Percentiles rank a stretch among this genome's conserved stretches.
phyloP scores from a whole-genome alignment of 2,113 vertebrate species.

The mouse (Mus musculus) region DNA sequence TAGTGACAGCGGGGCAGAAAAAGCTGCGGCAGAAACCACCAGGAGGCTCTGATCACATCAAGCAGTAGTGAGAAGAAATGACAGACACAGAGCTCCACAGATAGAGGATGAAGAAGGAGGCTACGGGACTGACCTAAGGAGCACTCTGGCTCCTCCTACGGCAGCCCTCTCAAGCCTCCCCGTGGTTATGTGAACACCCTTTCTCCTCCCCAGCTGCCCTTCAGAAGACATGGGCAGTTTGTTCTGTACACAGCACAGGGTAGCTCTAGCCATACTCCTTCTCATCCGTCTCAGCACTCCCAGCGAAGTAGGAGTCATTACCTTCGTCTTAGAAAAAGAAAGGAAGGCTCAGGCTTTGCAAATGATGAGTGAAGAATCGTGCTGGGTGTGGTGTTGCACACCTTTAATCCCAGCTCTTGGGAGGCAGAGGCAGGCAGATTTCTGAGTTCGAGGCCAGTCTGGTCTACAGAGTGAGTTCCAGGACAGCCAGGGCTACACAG shows the following conservation, averaged over 20 bases:
- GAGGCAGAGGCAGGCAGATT: too few species aligned
- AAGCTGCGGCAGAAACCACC: background rate
- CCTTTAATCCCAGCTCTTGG: too few species aligned
- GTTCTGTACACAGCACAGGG: background rate
- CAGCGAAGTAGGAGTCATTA: background rate
- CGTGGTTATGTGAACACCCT: accelerated
- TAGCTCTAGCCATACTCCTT: background rate
- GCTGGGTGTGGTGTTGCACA: too few species aligned
- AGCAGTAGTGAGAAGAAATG: background rate
- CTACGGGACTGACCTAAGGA: accelerated
- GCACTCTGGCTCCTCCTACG: too few species aligned
- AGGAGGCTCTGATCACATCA: too few species aligned
- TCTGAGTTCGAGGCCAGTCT: too few species aligned
- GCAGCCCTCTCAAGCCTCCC: background rate
- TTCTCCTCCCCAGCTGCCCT: background rate
- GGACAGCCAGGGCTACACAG: too few species aligned
- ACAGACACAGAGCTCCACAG: background rate
- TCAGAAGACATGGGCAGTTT: accelerated
- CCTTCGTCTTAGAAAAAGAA: background rate
- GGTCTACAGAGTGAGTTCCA: too few species aligned
- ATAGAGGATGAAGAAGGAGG: too few species aligned
- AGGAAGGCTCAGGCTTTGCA: background rate
- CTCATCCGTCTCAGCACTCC: background rate
- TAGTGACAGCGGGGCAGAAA: background rate
- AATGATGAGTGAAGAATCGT: background rate